A percentile compares a stretch with the other conserved stretches of the same genome.
These are phyloP conservation scores for Parnassius smintheus DNA, from an alignment of 2,888 invertebrate species.

Conservation along the genomic window DNA sequence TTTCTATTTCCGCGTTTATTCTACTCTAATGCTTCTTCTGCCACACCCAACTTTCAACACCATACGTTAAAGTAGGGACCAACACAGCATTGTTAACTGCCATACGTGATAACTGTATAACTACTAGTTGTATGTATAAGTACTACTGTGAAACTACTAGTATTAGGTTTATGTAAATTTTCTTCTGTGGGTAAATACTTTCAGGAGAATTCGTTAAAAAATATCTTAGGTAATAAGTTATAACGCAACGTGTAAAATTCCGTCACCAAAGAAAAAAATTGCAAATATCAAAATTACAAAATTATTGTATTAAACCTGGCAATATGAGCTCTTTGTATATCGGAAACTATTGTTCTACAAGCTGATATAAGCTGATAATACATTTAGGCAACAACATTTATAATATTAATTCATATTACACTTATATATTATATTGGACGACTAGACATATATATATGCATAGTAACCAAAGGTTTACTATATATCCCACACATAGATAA, in stretches of 20 bases:
- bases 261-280: neutral
- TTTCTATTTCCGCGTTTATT: too few species aligned
- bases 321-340: slow-evolving; percentile 7
- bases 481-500: slow-evolving; percentile 7
- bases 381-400: slow-evolving; percentile 25
- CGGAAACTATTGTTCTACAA: slow-evolving; percentile 7
- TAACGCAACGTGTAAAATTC: neutral
- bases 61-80: too few species aligned
- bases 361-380: slow-evolving; percentile 14
- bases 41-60: too few species aligned
- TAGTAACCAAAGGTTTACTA: slow-evolving; percentile 14
- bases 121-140: too few species aligned
- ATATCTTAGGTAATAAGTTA: too few species aligned
- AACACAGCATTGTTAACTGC: too few species aligned
- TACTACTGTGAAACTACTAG: too few species aligned
- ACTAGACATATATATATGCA: slow-evolving; percentile 18
- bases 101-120: too few species aligned
- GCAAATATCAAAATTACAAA: neutral
- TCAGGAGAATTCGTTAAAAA: too few species aligned
- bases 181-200: too few species aligned
- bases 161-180: too few species aligned
- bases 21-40: too few species aligned
- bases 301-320: slow-evolving; percentile 8
- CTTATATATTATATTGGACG: slow-evolving; percentile 19
- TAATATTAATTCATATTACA: slow-evolving; percentile 24